Conservation (phyloP, 2,797 vertebrate species). For the Rhinella marina region DNA sequence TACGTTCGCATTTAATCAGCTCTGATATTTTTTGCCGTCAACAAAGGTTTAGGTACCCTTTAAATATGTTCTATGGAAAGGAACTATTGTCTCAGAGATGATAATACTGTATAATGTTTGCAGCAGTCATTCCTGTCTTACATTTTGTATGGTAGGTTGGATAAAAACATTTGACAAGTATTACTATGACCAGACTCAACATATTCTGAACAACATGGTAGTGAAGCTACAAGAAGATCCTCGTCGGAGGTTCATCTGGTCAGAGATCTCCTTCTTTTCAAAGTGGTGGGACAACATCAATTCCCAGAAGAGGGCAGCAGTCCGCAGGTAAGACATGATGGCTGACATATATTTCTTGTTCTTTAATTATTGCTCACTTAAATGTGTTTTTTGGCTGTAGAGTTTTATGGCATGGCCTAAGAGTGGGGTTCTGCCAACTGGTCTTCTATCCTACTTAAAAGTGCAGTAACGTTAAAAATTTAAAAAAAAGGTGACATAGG, state of each 20-base stretch:
- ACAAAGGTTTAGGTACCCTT: not conserved
- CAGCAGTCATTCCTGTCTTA: not conserved
- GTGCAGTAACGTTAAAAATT: not conserved
- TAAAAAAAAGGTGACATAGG: too few relatives aligned
- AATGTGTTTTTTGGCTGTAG: not conserved
- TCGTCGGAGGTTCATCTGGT: constrained; percentile 95
- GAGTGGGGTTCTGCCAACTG: not conserved
- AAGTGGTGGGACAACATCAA: constrained; percentile 98
- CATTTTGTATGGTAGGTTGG: constrained; percentile 81
- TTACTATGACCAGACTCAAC: constrained; percentile 94
- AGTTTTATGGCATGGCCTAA: not conserved
- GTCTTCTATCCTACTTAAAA: not conserved
- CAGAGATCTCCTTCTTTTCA: constrained; percentile 93
- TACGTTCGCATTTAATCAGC: too few relatives aligned
- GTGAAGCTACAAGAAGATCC: constrained; percentile 93
- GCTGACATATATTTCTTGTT: not conserved
- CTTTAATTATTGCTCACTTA: not conserved
- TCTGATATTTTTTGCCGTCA: too few relatives aligned
- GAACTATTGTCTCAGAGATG: not conserved
- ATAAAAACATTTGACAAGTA: constrained; percentile 99
- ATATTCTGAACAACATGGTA: constrained; percentile 97
- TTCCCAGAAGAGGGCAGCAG: constrained; percentile 84
- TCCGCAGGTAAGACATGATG: constrained; percentile 80
- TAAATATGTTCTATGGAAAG: not conserved
- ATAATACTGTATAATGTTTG: not conserved